phyloP scores from a whole-genome alignment of 2,113 vertebrate species.

The Sclerurus mexicanus region DNA sequence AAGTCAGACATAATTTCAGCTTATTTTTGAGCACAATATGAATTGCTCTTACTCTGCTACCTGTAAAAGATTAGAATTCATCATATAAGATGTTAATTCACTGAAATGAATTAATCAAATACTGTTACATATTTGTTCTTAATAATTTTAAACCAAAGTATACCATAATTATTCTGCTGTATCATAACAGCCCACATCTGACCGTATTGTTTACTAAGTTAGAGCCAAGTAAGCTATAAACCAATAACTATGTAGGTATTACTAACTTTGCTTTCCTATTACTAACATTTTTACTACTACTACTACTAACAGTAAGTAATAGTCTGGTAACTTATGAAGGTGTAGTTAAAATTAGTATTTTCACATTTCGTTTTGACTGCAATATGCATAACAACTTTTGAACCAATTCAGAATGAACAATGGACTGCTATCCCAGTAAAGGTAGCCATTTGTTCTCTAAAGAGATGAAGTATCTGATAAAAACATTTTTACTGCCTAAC shows the following conservation, averaged over 20 bases:
- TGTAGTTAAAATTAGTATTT: neutral
- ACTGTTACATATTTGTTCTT: neutral
- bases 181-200: neutral
- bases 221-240: neutral
- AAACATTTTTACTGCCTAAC: neutral
- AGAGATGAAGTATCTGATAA: neutral
- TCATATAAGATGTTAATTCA: neutral
- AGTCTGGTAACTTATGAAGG: neutral
- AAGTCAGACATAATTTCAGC: neutral
- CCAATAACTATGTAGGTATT: neutral
- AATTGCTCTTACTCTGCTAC: neutral
- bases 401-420: neutral
- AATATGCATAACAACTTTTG: neutral
- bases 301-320: neutral
- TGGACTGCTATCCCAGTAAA: neutral
- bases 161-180: neutral
- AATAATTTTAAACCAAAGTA: neutral
- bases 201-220: neutral
- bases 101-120: neutral
- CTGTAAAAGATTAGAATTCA: neutral
- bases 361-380: neutral
- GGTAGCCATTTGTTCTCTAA: neutral
- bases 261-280: neutral
- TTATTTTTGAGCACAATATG: neutral
- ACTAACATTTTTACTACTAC: neutral